Percentiles rank a stretch among this genome's conserved stretches.
These are phyloP conservation scores for Rhagologus leucostigma DNA, from an alignment of 2,113 vertebrate genomes.

Conservation along the genomic window DNA sequence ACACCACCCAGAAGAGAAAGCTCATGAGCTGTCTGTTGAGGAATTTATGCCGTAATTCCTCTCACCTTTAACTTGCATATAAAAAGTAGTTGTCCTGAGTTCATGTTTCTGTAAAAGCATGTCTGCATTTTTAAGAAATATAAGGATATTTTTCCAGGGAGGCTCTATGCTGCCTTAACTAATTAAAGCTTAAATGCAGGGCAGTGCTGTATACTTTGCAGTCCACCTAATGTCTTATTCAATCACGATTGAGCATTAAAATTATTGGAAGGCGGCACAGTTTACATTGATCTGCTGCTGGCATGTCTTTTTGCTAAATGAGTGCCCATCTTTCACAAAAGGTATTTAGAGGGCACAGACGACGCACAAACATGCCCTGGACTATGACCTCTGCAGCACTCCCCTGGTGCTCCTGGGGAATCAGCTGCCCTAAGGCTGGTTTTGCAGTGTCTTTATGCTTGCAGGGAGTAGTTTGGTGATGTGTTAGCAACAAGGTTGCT, in stretches of 20 bases:
- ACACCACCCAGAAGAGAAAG: neutral
- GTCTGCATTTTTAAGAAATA: constrained; percentile 28
- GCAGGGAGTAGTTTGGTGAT: neutral
- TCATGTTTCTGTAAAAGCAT: neutral
- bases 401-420: neutral
- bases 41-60: neutral
- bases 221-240: neutral
- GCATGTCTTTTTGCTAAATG: neutral
- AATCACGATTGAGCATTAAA: neutral
- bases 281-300: neutral
- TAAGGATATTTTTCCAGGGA: neutral
- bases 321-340: neutral
- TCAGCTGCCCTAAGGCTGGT: neutral
- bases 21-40: neutral
- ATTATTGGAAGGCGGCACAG: neutral
- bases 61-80: neutral
- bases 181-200: constrained; percentile 24
- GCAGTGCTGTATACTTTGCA: neutral
- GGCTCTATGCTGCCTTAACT: neutral
- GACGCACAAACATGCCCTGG: neutral
- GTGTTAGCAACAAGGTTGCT: neutral
- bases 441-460: neutral
- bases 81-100: neutral
- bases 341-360: neutral
- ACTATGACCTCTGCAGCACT: neutral